Base-by-base conservation (phyloP, 2,888 invertebrate species). In the Eudemis profundana region DNA sequence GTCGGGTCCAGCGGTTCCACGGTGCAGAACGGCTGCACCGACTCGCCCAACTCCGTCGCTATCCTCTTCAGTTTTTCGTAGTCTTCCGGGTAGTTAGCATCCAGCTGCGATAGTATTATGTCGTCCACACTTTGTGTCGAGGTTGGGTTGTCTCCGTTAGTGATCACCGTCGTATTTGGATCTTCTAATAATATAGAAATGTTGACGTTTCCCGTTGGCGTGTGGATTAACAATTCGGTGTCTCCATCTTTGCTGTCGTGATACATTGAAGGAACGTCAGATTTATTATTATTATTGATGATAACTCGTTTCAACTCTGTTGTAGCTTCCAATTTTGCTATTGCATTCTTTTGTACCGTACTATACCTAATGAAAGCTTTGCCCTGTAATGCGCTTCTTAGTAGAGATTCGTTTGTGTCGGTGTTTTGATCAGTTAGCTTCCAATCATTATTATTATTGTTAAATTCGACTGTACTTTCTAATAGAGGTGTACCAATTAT, bases 21-120 rank as follows among this genome's bases (percentile, higher is more conserved):
- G 67, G 94, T 87, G 87, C 96, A 94, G 86, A 94, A 94, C 74
- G 96, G 94, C 82, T 95, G 94, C 76, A 96, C 95, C 0, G 95
- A 95, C 79, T 96, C 96, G 0, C 95, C 96, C 27, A 97, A 95
- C 80, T 97, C 97, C 74, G 95, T 95, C 33, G 96, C 96, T 86
- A 97, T 96, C 75, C 96, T 93, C 80, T 97, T 97, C 67, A 97
- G 91, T 79, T 97, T 97, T 79, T 97, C 97, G 77, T 96, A 97
- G 78, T 97, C 97, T 72, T 96, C 96, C 0, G 96, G 95, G 74
- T 95, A 95, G 33, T 93, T 93, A 33, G 94, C 92, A 70, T 95
- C 95, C 66, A 95, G 79, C 70, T 95, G 95, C 2, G 95, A 95
- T 5, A 96, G 82, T 54, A 96, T 79, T 51, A 96, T 92, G 70